phyloP scores from a whole-genome alignment of 2,888 invertebrate genomes.

The Hypsopygia costalis region DNA sequence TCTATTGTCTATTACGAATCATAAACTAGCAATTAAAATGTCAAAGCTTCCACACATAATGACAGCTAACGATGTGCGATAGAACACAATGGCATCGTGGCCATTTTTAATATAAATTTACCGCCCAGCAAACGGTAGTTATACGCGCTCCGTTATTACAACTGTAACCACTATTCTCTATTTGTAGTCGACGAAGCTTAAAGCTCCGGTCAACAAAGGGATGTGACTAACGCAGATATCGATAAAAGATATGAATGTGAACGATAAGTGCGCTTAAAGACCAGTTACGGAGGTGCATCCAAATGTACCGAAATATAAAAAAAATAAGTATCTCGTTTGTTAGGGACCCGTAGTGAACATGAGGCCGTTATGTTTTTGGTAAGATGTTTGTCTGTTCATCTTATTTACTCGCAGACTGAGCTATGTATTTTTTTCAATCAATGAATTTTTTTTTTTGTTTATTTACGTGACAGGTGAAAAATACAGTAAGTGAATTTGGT shows the following conservation, averaged over 20 bases:
- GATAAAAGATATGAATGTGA: background rate
- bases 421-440: no score
- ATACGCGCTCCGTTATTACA: constrained; percentile 48
- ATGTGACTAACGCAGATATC: constrained; percentile 19
- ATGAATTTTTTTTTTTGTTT: no score
- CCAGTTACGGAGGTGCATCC: no score
- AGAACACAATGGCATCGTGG: background rate
- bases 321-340: no score
- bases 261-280: constrained; percentile 1
- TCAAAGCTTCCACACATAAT: background rate
- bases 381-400: no score
- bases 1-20: background rate
- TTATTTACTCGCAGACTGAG: no score
- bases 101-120: constrained; percentile 66
- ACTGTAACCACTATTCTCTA: constrained; percentile 61
- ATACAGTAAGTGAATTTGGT: no score
- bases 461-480: no score
- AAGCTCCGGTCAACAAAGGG: constrained; percentile 40
- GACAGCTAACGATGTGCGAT: background rate
- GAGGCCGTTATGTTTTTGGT: no score
- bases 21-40: background rate
- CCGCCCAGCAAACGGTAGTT: constrained; percentile 44
- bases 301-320: no score
- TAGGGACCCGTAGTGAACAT: no score
- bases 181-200: constrained; percentile 61